These are phyloP conservation scores for Adelognathus sp. DNA, from an alignment of 2,888 invertebrate species.

Conservation along the genomic window DNA sequence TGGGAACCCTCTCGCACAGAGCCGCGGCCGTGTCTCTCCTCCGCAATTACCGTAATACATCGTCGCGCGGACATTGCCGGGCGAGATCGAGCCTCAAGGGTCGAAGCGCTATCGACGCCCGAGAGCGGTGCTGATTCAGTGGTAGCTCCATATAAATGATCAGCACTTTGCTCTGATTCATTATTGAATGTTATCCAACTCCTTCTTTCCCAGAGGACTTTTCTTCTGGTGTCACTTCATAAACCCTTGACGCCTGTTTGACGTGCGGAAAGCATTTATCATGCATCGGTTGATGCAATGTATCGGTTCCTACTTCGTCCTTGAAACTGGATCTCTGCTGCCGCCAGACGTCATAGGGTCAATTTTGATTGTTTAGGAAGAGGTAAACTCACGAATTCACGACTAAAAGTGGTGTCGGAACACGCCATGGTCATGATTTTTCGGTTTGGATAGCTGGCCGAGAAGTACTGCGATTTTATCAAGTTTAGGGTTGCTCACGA, in stretches of 20 bases:
- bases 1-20: conserved; percentile 47
- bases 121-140: conserved; percentile 30
- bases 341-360: no score
- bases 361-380: no score
- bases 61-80: conserved; percentile 70
- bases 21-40: conserved; percentile 65
- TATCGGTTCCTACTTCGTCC: no score
- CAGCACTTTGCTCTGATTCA: conserved; percentile 9
- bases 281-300: no score
- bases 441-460: no score
- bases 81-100: conserved; percentile 59
- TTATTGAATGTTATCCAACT: conserved; percentile 9
- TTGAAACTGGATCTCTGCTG: no score
- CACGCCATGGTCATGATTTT: no score
- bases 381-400: no score
- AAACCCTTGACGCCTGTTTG: not conserved
- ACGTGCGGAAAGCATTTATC: conserved; percentile 54
- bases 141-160: conserved; percentile 35
- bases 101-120: conserved; percentile 40
- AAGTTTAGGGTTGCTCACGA: no score
- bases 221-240: not conserved
- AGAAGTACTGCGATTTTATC: no score
- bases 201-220: not conserved
- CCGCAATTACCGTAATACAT: conserved; percentile 76
- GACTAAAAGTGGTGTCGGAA: no score